These are phyloP conservation scores for Pseudopodoces humilis DNA, from an alignment of 2,113 vertebrate genomes.

Conservation along the genomic window DNA sequence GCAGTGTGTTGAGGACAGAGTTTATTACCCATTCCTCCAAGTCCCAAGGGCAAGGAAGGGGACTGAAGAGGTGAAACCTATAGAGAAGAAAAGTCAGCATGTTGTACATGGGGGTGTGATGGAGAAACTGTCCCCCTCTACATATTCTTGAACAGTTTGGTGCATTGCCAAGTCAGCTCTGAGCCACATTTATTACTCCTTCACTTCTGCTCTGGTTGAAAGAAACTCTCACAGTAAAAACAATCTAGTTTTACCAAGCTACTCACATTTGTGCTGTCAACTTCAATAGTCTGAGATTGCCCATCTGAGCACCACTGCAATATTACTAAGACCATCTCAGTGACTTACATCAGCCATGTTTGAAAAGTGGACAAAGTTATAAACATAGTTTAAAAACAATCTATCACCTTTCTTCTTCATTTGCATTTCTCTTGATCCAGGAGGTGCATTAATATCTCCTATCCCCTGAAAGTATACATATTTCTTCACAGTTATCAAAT, in stretches of 20 bases:
- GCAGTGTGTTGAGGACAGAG: neutral
- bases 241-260: neutral
- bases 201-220: neutral
- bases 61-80: neutral
- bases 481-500: conserved; percentile 98
- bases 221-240: neutral
- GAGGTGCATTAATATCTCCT: conserved; percentile 93
- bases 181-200: neutral
- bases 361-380: neutral
- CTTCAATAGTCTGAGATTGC: neutral
- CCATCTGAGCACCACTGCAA: neutral
- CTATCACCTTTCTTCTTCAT: conserved; percentile 82
- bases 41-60: neutral
- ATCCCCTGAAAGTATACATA: conserved; percentile 97
- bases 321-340: neutral
- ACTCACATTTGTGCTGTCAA: neutral
- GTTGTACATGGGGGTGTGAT: neutral
- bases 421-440: conserved; percentile 85
- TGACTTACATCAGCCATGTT: neutral
- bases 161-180: neutral
- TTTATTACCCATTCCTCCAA: neutral
- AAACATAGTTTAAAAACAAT: neutral
- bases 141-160: neutral
- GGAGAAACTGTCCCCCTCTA: neutral
- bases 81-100: neutral